A percentile compares a stretch with the other conserved stretches of the same genome.
phyloP scores from a whole-genome alignment of 1,140 invertebrate species.

The Drosophila equinoxialis region DNA sequence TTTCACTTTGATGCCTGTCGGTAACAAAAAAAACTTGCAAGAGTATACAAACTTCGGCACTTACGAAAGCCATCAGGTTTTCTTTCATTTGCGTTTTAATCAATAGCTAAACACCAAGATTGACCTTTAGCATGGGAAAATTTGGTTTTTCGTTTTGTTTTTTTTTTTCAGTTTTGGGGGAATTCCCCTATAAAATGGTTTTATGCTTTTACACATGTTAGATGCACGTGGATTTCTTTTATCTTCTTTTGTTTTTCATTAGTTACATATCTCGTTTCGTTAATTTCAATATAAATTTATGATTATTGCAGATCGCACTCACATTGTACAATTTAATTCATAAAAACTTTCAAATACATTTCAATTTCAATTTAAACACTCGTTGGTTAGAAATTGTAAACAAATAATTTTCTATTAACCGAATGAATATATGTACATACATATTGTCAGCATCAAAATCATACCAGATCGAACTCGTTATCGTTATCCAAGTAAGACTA shows the following conservation, averaged over 20 bases:
- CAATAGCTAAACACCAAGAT: not conserved
- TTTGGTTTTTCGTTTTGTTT: slow-evolving; percentile 29
- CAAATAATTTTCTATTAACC: slow-evolving; percentile 80
- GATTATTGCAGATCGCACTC: slow-evolving; percentile 28
- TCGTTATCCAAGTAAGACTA: slow-evolving; percentile 70
- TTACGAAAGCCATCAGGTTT: no score
- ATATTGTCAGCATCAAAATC: slow-evolving; percentile 48
- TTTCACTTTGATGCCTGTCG: no score
- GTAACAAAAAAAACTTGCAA: no score
- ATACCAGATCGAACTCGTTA: slow-evolving; percentile 76
- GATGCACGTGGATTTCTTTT: slow-evolving; percentile 28
- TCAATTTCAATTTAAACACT: slow-evolving; percentile 67
- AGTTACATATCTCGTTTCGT: not conserved
- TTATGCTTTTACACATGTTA: slow-evolving; percentile 26
- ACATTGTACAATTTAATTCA: slow-evolving; percentile 47
- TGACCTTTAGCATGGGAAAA: slow-evolving; percentile 28
- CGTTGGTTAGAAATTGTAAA: slow-evolving; percentile 58
- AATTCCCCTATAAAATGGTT: slow-evolving; percentile 23
- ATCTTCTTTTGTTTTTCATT: not conserved
- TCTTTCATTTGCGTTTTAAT: slow-evolving; percentile 24
- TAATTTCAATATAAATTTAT: slow-evolving; percentile 58
- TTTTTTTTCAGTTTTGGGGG: slow-evolving; percentile 12
- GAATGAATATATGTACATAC: slow-evolving; percentile 7
- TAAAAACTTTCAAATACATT: slow-evolving; percentile 55
- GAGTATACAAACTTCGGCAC: no score